Evolutionary conservation across 2,113 vertebrate genomes (phyloP).

Genomic region (Spermophilus dauricus): DNA sequence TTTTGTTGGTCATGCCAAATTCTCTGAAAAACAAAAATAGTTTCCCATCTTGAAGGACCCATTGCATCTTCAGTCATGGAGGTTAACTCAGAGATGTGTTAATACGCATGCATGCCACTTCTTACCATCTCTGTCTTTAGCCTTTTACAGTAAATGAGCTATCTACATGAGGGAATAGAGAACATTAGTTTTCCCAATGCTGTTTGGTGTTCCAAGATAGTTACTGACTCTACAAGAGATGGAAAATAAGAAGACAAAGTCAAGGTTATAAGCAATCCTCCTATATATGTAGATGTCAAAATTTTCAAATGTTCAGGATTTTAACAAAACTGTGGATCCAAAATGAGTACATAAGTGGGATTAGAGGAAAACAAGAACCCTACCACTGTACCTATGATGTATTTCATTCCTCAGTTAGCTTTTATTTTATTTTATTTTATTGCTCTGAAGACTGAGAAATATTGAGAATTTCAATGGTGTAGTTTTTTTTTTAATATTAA

Average conservation of each 20-base stretch:
- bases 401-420: background rate
- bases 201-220: background rate
- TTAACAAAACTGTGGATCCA: background rate
- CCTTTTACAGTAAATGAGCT: background rate
- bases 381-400: background rate
- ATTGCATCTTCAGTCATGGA: background rate
- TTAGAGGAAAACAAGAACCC: background rate
- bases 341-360: background rate
- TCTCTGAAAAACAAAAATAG: background rate
- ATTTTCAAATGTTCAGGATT: background rate
- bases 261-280: background rate
- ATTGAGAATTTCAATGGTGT: background rate
- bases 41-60: background rate
- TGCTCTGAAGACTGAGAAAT: background rate
- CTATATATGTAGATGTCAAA: background rate
- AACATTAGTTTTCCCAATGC: background rate
- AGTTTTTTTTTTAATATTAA: background rate
- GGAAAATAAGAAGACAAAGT: background rate
- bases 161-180: background rate
- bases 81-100: background rate
- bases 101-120: background rate
- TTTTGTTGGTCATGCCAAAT: background rate
- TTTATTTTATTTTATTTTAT: background rate
- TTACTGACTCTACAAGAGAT: rapidly evolving
- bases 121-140: background rate